These are phyloP conservation scores for Battus philenor DNA, from an alignment of 1,140 invertebrate genomes.

Conservation along the genomic window DNA sequence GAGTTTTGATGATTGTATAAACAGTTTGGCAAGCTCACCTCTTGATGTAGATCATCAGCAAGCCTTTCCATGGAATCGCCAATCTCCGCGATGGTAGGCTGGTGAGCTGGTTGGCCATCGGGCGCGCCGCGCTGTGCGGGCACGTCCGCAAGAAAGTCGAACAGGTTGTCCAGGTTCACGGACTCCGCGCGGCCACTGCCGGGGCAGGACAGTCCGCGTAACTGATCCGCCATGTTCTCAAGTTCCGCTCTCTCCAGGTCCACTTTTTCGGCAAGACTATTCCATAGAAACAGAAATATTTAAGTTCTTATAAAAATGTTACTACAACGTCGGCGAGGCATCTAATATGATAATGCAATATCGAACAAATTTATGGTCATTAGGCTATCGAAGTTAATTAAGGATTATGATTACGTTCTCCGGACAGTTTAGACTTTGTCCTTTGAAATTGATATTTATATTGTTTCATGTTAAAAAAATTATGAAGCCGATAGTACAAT, in stretches of 20 bases:
- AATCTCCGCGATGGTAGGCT: conserved; percentile 89
- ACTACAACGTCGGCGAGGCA: no score
- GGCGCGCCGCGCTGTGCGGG: conserved; percentile 77
- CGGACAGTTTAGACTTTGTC: no score
- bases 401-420: no score
- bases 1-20: no score
- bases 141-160: conserved; percentile 92
- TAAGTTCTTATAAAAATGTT: no score
- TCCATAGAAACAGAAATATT: no score
- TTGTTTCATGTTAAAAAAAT: no score
- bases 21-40: conserved; percentile 70
- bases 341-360: no score
- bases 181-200: conserved; percentile 77
- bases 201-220: conserved; percentile 43
- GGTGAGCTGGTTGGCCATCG: conserved; percentile 75
- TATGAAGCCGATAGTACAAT: no score
- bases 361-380: no score
- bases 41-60: conserved; percentile 86
- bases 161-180: conserved; percentile 94
- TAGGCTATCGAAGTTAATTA: no score
- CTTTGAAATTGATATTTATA: no score
- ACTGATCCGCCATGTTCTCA: conserved; percentile 61
- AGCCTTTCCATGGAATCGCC: conserved; percentile 89
- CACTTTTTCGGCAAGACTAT: conserved; percentile 59
- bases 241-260: conserved; percentile 57